A percentile compares a stretch with the other conserved stretches of the same genome.
These are phyloP conservation scores for Pentalonia nigronervosa DNA, from an alignment of 1,140 invertebrate species.

Conservation along the genomic window DNA sequence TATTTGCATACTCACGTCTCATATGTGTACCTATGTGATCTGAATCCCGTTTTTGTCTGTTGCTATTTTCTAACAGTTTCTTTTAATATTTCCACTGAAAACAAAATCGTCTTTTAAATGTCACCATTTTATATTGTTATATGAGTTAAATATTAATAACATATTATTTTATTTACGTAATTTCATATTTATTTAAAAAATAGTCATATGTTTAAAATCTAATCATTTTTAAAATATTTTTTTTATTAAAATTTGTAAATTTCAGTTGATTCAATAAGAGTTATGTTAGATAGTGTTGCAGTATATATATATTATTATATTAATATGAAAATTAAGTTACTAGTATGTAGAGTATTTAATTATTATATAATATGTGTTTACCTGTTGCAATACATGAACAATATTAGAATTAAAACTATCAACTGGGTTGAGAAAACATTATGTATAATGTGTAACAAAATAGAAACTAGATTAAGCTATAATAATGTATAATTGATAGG, in stretches of 20 bases:
- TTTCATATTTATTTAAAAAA: neutral
- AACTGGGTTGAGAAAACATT: no score
- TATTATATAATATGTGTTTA: no score
- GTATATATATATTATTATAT: no score
- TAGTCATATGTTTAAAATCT: neutral
- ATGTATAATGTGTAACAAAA: no score
- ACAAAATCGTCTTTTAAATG: neutral
- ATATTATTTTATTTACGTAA: neutral
- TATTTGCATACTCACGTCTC: neutral
- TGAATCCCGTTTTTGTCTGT: neutral
- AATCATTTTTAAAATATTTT: no score
- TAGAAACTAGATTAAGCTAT: no score
- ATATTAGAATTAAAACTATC: no score
- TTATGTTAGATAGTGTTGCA: no score
- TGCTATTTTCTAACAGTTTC: neutral
- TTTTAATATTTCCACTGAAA: neutral
- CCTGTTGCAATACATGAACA: no score
- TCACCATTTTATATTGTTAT: neutral
- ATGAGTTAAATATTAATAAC: neutral
- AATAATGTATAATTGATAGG: no score
- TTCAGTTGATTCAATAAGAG: neutral
- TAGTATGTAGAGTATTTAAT: no score
- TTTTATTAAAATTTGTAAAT: neutral
- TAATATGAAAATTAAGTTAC: no score
- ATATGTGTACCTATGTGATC: neutral